Evolutionary conservation across 2,113 vertebrate species (phyloP).

Genomic region (Parotia lawesii): DNA sequence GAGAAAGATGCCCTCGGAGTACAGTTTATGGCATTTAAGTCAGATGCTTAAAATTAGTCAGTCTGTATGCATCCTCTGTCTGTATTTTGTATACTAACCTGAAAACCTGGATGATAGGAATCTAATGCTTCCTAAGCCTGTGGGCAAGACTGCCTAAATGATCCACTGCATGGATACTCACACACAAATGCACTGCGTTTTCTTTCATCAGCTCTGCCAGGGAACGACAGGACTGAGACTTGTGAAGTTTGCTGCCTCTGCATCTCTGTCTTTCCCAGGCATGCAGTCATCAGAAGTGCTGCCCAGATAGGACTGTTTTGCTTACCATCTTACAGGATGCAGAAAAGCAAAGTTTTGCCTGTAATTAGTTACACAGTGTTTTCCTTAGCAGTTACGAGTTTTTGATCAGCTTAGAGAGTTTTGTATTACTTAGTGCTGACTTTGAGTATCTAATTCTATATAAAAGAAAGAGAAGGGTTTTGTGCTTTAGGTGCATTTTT

Average conservation of each 20-base stretch:
- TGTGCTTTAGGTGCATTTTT: not conserved
- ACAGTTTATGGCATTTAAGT: not conserved
- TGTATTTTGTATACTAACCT: slow-evolving; percentile 14
- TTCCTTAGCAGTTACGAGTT: not conserved
- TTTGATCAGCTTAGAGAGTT: not conserved
- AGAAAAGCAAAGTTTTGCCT: not conserved
- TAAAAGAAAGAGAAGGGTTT: not conserved
- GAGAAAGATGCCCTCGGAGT: slow-evolving; percentile 9
- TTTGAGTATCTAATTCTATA: not conserved
- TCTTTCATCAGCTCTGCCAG: slow-evolving; percentile 6
- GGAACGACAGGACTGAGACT: not conserved
- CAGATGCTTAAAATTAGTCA: slow-evolving; percentile 21
- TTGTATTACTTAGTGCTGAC: not conserved
- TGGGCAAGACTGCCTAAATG: not conserved
- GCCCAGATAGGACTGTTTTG: not conserved
- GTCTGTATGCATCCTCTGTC: not conserved
- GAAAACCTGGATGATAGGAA: slow-evolving; percentile 29
- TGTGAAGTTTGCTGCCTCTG: not conserved
- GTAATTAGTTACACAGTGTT: not conserved
- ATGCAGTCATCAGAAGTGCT: not conserved
- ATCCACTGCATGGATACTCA: not conserved
- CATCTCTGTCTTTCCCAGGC: not conserved
- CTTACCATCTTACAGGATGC: not conserved
- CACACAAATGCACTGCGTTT: not conserved
- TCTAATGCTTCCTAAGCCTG: not conserved